Base-by-base conservation (phyloP, 2,888 invertebrate species). In the Drosophila infuscata region DNA sequence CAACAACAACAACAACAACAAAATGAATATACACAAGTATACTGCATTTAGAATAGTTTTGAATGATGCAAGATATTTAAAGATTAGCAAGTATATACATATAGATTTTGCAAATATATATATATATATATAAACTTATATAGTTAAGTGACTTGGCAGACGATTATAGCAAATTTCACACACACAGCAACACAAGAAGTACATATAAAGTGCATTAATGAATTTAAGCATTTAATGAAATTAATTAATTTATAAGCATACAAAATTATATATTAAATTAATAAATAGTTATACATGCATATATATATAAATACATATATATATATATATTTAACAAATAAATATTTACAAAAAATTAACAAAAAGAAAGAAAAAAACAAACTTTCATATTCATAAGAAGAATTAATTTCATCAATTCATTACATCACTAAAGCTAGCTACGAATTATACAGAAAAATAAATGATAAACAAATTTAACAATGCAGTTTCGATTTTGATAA, bases 191-290 rank as follows among this genome's bases (percentile, higher is more conserved):
- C 81, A 81, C 86, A 88, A 89, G 86, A 86, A 91, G 91, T 91
- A 92, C 92, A 92, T 92, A 87, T 91, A 89, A 92, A 92, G 91
- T 92, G 92, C 91, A 92, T 92, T 92, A 92, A 83, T 89, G 90
- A 91, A 92, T 93, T 92, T 91, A 92, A 92, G 89, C 87, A 89
- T 88, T 88, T 85, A 89, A 88, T 83, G 85, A 84, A 84, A 87
- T 85, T 83, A 87, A 78, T 87, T 89, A 87, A 87, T 84, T 87
- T 82, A 84, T 88, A 89, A 88, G 87, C 73, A 76, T 79, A 84
- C 68, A 74, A 88, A 76, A 67, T 54, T 46, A 38, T 68, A 82
- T 56, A 67, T 63, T 60, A 54, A 66, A 77, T 57, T 41, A 60
- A 36, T 33, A 35, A 58, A 70, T 75, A 72, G 61, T 79, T 75